A percentile compares a stretch with the other conserved stretches of the same genome.
Conservation (phyloP, 2,888 invertebrate species). For the Mesochorus sp. region DNA sequence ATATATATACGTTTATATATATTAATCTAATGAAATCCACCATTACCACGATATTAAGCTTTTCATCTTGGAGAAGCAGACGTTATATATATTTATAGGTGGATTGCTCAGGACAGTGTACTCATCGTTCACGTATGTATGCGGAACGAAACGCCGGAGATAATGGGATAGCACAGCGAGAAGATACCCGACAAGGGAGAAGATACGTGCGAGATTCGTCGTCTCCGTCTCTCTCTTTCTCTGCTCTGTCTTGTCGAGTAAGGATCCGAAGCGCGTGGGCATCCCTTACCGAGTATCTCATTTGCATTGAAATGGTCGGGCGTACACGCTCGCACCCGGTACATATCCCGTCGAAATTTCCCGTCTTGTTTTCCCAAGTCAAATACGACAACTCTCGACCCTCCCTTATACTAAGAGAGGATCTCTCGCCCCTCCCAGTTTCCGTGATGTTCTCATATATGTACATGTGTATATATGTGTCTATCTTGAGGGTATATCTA, state of each 20-base stretch:
- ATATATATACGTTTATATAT: no score
- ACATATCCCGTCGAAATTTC: constrained; percentile 59
- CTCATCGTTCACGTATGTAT: constrained; percentile 63
- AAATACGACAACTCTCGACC: constrained; percentile 57
- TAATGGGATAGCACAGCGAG: constrained; percentile 59
- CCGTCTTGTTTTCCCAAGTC: constrained; percentile 68
- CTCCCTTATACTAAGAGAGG: constrained; percentile 10
- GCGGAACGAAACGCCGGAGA: constrained; percentile 66
- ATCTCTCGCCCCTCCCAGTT: not conserved
- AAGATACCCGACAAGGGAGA: constrained; percentile 46
- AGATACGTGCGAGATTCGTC: constrained; percentile 28
- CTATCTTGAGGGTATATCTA: constrained; percentile 17
- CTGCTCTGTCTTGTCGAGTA: not conserved
- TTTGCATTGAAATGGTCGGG: constrained; percentile 69
- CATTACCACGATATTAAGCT: constrained; percentile 18
- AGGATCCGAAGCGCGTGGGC: constrained; percentile 25
- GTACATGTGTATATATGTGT: not conserved
- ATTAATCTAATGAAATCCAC: constrained; percentile 22
- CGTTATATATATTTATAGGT: constrained; percentile 2
- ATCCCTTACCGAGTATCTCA: constrained; percentile 63
- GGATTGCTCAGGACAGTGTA: constrained; percentile 44
- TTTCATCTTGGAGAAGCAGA: not conserved
- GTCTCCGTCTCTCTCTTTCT: not conserved
- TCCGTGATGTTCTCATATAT: not conserved
- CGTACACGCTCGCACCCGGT: constrained; percentile 30